Evolutionary conservation across 2,888 invertebrate species (phyloP).

Genomic region (Drosophila siamana): DNA sequence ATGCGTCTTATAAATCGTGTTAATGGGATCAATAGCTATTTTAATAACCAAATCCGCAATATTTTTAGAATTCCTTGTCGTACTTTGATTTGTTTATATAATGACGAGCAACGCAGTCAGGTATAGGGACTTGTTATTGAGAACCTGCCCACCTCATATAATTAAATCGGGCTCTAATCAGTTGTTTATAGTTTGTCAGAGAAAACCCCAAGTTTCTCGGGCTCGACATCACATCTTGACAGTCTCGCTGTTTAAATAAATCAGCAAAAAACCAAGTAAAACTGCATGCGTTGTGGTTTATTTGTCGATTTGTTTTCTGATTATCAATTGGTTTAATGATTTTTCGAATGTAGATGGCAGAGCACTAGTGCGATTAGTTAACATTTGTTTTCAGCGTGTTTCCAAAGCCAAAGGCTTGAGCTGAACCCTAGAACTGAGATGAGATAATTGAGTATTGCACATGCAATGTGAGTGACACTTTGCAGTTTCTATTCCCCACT

Average conservation of each 20-base stretch:
- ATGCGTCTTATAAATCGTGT: slow-evolving; percentile 24
- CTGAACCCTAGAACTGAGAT: slow-evolving; percentile 52
- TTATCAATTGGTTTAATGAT: slow-evolving; percentile 62
- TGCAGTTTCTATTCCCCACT: slow-evolving; percentile 20
- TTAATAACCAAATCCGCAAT: slow-evolving; percentile 40
- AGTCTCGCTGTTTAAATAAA: slow-evolving; percentile 39
- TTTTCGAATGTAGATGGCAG: slow-evolving; percentile 63
- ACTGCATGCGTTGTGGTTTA: slow-evolving; percentile 37
- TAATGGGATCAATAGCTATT: slow-evolving; percentile 37
- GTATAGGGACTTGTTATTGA: slow-evolving; percentile 35
- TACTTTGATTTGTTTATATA: slow-evolving; percentile 35
- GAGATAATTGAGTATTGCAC: slow-evolving; percentile 60
- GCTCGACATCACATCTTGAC: slow-evolving; percentile 16
- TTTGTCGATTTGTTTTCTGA: slow-evolving; percentile 30
- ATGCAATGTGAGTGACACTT: slow-evolving; percentile 56
- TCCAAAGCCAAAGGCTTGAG: slow-evolving; percentile 49
- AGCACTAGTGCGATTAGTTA: slow-evolving; percentile 57
- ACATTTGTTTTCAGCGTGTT: slow-evolving; percentile 78
- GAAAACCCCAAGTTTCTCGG: slow-evolving; percentile 38
- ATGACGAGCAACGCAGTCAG: neutral
- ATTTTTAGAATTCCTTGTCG: slow-evolving; percentile 57
- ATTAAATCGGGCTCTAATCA: slow-evolving; percentile 42
- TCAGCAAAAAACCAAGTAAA: slow-evolving; percentile 28
- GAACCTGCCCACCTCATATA: slow-evolving; percentile 55
- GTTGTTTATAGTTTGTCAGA: slow-evolving; percentile 29